Evolutionary conservation across 2,888 invertebrate species (phyloP), one percentile per base, ranked within the genome.

Genomic region (Gastrophysa polygoni): DNA sequence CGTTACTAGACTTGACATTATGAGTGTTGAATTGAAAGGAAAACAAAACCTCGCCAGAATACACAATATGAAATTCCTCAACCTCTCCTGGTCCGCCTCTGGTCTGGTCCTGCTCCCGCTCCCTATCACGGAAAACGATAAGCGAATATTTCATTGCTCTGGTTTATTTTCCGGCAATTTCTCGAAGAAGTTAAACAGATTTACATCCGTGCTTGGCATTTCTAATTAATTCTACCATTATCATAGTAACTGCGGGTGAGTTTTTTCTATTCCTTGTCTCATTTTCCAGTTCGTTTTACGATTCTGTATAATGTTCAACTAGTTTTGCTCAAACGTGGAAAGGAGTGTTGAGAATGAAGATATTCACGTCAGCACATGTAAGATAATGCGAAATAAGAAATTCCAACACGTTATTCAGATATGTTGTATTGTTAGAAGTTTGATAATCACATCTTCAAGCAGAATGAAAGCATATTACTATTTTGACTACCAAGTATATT

Each of bases 181-280:
- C 47, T 38, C 48, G 43, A 29, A 43, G 57, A 57, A 57, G 49
- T 57, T 32, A 32, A 57, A 49, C 57, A 57, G 48, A 57, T 57
- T 57, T 49, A 49, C 38, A 16, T 17, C 43, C 49, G 49, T 21
- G 57, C 38, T 34, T 29, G 14, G 57, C 57, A 57, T 57, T 18
- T 24, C 21, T 57, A 57, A 49, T 49, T 57, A 57, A 38, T 38
- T 38, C 38, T 14, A 38, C 14, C 7, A 38, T 38, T 38, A 38
- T 32, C 29, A 32, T 38, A 7, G 38, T 38, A 38, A 38, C 1
- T 14, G 38, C 38, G 14, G 14, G 14, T 3, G 14, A 38, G 38
- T 14, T 38, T 38, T 38, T 38, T 14, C 14, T n/a, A 38, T 38
- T 38, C 6, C 38, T n/a, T 38, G 38, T 38, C 14, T 14, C 38